Evolutionary conservation across 2,888 invertebrate genomes (phyloP), one percentile per base, ranked within the genome.

Genomic region (Chironomus riparius): DNA sequence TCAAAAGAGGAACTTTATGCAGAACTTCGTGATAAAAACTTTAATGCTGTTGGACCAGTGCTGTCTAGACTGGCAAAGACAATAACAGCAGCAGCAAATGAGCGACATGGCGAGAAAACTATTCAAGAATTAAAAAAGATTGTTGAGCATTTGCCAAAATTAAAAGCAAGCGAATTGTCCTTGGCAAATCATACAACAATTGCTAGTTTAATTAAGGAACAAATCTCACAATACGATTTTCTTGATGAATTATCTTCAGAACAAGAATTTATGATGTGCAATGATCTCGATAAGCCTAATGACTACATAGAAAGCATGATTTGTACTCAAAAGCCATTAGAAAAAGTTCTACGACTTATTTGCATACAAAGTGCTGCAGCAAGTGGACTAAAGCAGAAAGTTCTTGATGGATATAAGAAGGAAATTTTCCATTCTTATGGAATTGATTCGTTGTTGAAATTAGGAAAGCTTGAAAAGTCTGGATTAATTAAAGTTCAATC

Each of bases 71-170:
- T 93, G 82, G 96, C 96, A 0, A 94, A 92, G 81, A 87, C 91
- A 5, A 93, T 98, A 74, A 92, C 94, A 78, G 89, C 90, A 0
- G 93, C 96, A 81, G 87, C 95, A 81, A 91, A 95, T 83, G 94
- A 95, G 81, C 88, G 92, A 38, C 92, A 94, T 81, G 88, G 88
- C 70, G 92, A 94, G 76, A 94, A 93, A 82, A 92, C 95, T 0
- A 92, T 98, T n/a, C 93, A 94, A 80, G 96, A 97, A 84, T 94
- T 98, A 85, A 96, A 95, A 82, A 90, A 93, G 81, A 95, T 97
- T 83, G 97, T 98, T 2, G 91, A 94, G 48, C 90, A 92, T 73
- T 85, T 98, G 78, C 97, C 97, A 0, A 91, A 92, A 79, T 89
- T 98, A 85, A 85, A 97, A 80, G 92, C 91, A 21, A 91, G 92